Evolutionary conservation across 2,888 invertebrate genomes (phyloP), one percentile per base, ranked within the genome.

Genomic region (Leistus spinibarbis): DNA sequence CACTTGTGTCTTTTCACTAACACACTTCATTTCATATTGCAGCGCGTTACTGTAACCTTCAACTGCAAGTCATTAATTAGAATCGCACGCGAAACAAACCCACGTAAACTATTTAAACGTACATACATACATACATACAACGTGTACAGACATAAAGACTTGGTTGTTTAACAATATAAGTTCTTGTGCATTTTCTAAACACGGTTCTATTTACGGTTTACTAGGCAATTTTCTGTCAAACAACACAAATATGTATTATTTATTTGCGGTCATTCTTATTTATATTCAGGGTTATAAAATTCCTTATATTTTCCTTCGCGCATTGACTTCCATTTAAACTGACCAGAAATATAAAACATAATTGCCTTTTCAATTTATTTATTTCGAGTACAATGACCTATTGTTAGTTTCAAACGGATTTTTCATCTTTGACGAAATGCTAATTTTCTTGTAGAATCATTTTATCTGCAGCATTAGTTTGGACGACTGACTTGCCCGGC

Each of bases 1-100:
- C 71, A 71, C 71, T 71, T 63, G 64, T 17, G 54, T 54, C 54
- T 71, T 54, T 54, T 54, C 71, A 64, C 71, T 71, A 71, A 64
- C 54, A 71, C 54, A 71, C 71, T 71, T 64, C 60, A 60, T 22
- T 60, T 60, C 22, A 20, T 56, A 19, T 56, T 19, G 56, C 19
- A 56, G 56, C 56, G 56, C 17, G 70, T 53, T 54, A 54, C 16
- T 71, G 22, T 24, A 63, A 71, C 71, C 71, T 71, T 71, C 71
- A 71, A 54, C 22, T 40, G 20, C 23, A 60, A 60, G 22, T 60
- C 22, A 22, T 19, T 60, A 60, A 60, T 19, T n/a, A n/a, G 40
- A 40, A 40, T 40, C 40, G 40, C 40, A 40, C 40, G 40, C 40
- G 40, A 40, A 40, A 40, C 40, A 40, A 40, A 40, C 40, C 40